Percentiles rank a stretch among this genome's conserved stretches.
Conservation (phyloP, 1,140 invertebrate species). For the Xylocopa sonorina region DNA sequence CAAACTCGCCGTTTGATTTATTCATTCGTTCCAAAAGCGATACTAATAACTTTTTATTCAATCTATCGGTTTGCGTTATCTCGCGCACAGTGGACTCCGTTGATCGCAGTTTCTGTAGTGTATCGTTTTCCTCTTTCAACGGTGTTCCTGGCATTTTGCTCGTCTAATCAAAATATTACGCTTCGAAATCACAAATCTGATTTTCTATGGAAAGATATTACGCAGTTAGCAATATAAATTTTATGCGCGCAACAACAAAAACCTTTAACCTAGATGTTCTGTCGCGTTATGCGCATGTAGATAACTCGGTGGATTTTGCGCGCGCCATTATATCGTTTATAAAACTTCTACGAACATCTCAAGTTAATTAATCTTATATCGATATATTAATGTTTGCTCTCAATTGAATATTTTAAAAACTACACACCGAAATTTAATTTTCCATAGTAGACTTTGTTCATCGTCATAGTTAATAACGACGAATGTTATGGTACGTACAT, state of each 20-base stretch:
- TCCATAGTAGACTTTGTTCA: no score
- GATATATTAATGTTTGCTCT: not conserved
- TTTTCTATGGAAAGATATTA: not conserved
- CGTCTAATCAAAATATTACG: not conserved
- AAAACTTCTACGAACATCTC: not conserved
- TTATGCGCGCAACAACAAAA: slow-evolving; percentile 10
- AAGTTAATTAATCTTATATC: not conserved
- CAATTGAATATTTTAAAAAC: not conserved
- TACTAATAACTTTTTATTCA: slow-evolving; percentile 85
- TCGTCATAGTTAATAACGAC: no score
- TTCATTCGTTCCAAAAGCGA: slow-evolving; percentile 84
- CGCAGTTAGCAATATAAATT: not conserved
- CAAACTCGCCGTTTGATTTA: slow-evolving; percentile 71
- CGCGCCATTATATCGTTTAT: slow-evolving; percentile 1
- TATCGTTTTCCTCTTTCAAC: slow-evolving; percentile 62
- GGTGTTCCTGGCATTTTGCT: slow-evolving; percentile 76
- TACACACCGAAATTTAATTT: no score
- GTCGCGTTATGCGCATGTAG: slow-evolving; percentile 17
- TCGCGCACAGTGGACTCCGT: slow-evolving; percentile 76
- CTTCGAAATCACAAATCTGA: not conserved
- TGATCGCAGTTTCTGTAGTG: slow-evolving; percentile 62
- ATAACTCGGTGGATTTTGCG: not conserved
- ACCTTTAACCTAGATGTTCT: not conserved
- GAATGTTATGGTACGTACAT: no score
- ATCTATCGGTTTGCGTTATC: slow-evolving; percentile 84